phyloP scores from a whole-genome alignment of 2,113 vertebrate genomes.

The Donacobius atricapilla region DNA sequence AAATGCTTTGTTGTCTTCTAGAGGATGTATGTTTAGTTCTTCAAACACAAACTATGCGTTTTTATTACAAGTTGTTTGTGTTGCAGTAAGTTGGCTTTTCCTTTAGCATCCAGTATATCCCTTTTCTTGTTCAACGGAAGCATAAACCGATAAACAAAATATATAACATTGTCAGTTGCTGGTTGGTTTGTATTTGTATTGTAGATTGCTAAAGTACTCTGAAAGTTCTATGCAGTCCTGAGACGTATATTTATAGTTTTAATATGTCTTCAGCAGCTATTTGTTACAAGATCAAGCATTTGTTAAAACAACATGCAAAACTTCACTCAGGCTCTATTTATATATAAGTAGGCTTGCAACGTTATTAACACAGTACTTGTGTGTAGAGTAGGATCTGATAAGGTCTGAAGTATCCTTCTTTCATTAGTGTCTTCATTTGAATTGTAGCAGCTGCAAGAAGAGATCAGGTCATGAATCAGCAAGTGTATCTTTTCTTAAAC shows the following conservation, averaged over 20 bases:
- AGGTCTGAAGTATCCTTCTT: background rate
- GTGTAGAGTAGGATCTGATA: background rate
- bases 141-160: background rate
- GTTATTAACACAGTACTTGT: background rate
- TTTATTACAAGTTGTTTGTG: background rate
- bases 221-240: background rate
- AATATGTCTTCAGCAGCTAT: background rate
- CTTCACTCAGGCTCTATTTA: background rate
- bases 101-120: background rate
- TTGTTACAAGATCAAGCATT: background rate
- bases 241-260: background rate
- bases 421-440: background rate
- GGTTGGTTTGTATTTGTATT: background rate
- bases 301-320: background rate
- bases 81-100: background rate
- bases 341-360: background rate
- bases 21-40: background rate
- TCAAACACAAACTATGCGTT: background rate
- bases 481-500: background rate
- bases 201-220: background rate
- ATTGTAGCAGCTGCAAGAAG: background rate
- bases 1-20: background rate
- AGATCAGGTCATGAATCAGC: background rate
- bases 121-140: background rate
- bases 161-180: background rate